Conservation (phyloP, 2,113 vertebrate genomes). For the Vidua macroura region DNA sequence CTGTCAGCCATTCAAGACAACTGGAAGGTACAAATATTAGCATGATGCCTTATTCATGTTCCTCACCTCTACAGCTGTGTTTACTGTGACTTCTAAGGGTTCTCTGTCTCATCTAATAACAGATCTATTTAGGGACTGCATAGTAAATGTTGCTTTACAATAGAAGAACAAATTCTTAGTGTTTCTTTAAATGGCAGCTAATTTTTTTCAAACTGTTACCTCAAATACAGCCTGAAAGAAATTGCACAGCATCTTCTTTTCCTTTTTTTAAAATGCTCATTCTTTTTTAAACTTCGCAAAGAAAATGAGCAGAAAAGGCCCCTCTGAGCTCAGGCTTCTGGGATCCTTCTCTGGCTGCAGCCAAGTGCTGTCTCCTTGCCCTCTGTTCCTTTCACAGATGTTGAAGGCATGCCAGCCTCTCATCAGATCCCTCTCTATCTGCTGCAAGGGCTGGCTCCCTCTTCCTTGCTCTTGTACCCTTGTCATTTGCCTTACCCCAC, state of each 20-base stretch:
- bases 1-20: background rate
- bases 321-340: background rate
- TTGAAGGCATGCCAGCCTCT: background rate
- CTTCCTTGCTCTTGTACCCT: background rate
- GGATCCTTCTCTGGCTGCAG: background rate
- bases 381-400: background rate
- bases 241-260: background rate
- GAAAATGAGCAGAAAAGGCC: background rate
- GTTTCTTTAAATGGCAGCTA: background rate
- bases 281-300: background rate
- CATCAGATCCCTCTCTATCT: background rate
- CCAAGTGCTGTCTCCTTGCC: background rate
- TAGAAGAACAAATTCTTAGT: conserved; percentile 19
- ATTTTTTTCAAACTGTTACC: background rate
- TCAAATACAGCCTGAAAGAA: background rate
- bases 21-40: conserved; percentile 32
- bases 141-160: background rate
- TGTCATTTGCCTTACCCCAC: background rate
- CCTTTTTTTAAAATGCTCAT: background rate
- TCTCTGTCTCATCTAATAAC: conserved; percentile 42
- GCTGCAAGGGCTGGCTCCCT: background rate
- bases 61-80: conserved; percentile 43
- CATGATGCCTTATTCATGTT: background rate
- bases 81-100: conserved; percentile 23
- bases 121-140: conserved; percentile 1